These are phyloP conservation scores for Montipora sp. DNA, from an alignment of 64 coral and sea anemone genomes.

Conservation along the genomic window DNA sequence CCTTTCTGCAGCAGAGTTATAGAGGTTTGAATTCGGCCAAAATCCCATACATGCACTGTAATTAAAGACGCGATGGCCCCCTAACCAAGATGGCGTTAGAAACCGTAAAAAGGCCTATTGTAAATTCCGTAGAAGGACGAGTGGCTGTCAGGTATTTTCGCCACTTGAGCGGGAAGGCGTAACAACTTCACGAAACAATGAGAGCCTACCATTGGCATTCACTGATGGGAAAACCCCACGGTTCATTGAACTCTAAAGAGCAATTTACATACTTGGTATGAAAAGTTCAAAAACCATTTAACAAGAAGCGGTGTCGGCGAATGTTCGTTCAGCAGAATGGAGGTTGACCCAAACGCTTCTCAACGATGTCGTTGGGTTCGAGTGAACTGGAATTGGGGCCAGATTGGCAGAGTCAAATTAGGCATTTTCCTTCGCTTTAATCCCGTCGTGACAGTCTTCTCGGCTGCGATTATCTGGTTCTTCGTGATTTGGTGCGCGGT, in stretches of 20 bases:
- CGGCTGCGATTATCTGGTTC: slow-evolving; percentile 78
- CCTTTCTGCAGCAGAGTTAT: too few relatives aligned
- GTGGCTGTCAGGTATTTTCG: too few relatives aligned
- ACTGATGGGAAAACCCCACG: not conserved
- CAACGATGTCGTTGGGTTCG: slow-evolving; percentile 16
- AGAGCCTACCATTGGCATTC: too few relatives aligned
- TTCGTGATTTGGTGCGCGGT: slow-evolving; percentile 62
- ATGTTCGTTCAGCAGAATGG: not conserved
- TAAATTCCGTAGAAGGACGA: too few relatives aligned
- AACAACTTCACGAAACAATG: too few relatives aligned
- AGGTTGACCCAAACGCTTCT: slow-evolving; percentile 2
- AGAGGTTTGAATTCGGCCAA: too few relatives aligned
- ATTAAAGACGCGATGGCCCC: too few relatives aligned
- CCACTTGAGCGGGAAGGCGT: too few relatives aligned
- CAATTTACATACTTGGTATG: not conserved
- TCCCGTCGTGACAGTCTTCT: slow-evolving; percentile 77
- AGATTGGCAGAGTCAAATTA: not conserved
- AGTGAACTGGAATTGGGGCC: slow-evolving; percentile 42
- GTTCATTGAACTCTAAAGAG: not conserved
- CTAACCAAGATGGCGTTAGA: too few relatives aligned
- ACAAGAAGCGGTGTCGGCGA: not conserved
- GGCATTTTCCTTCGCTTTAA: slow-evolving; percentile 64
- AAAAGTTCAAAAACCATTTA: not conserved
- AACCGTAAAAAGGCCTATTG: too few relatives aligned
- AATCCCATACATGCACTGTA: too few relatives aligned